phyloP scores from a whole-genome alignment of 2,888 invertebrate genomes.

The Lamproptera curius region DNA sequence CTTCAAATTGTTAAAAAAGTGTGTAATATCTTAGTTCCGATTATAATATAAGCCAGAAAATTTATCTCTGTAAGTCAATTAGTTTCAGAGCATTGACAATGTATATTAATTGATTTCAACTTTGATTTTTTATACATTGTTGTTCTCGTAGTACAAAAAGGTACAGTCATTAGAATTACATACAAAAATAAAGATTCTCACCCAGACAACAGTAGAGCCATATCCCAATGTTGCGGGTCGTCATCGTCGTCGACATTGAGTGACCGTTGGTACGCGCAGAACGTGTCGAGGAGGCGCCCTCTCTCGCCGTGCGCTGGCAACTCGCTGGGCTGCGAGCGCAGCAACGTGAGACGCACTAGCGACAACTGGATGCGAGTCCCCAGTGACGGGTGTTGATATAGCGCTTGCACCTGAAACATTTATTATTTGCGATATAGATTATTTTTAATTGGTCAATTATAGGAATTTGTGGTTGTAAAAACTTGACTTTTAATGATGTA shows the following conservation, averaged over 20 bases:
- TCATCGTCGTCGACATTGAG: conserved; percentile 82
- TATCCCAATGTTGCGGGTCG: conserved; percentile 88
- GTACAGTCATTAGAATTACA: no score
- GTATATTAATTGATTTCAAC: no score
- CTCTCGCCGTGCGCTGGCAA: conserved; percentile 83
- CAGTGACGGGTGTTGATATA: conserved; percentile 87
- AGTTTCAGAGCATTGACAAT: no score
- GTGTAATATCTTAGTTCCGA: no score
- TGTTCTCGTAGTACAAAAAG: no score
- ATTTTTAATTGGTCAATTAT: conserved; percentile 1
- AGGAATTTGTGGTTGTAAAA: no score
- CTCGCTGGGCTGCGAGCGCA: conserved; percentile 80
- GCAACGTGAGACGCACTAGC: conserved; percentile 83
- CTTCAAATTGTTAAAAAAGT: no score
- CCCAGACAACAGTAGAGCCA: conserved; percentile 87
- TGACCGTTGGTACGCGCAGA: conserved; percentile 83
- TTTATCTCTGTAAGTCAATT: no score
- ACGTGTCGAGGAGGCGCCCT: conserved; percentile 82
- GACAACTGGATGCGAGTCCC: conserved; percentile 82
- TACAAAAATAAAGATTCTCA: conserved; percentile 37
- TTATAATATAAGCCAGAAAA: no score
- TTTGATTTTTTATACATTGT: no score
- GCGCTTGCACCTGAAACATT: conserved; percentile 81
- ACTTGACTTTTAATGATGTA: no score
- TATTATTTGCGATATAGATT: neutral